Conservation (phyloP, 2,888 invertebrate genomes). For the Galerucella nymphaeae region DNA sequence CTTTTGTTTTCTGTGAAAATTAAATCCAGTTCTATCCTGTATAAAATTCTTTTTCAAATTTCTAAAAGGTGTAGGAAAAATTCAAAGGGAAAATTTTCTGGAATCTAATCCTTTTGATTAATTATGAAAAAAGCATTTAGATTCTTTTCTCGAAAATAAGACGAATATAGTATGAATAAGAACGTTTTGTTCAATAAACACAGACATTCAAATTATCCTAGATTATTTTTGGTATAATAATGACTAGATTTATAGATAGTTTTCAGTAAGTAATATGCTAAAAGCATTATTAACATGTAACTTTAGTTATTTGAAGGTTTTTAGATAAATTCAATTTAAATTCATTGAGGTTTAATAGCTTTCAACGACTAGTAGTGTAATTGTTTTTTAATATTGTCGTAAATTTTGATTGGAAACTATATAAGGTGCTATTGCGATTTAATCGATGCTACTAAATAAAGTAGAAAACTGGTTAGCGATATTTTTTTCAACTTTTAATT, state of each 20-base stretch:
- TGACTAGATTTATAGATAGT: no score
- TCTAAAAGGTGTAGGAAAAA: conserved; percentile 27
- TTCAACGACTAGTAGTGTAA: conserved; percentile 1
- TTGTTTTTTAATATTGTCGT: conserved; percentile 7
- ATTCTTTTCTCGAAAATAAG: neutral
- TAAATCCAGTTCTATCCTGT: neutral
- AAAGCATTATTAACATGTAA: no score
- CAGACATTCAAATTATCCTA: no score
- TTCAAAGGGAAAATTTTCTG: conserved; percentile 37
- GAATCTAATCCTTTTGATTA: conserved; percentile 28
- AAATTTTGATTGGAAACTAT: conserved; percentile 17
- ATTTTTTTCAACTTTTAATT: conserved; percentile 4
- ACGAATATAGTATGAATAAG: neutral
- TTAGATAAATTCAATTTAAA: neutral
- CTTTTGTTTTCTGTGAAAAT: no score
- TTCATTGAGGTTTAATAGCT: neutral
- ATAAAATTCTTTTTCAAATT: conserved; percentile 8
- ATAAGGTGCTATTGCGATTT: conserved; percentile 9
- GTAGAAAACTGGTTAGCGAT: neutral
- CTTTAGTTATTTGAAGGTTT: no score
- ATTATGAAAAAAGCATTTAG: conserved; percentile 22
- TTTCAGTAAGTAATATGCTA: no score
- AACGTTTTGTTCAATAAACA: neutral
- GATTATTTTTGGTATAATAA: no score
- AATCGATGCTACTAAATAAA: neutral